Percentiles rank a stretch among this genome's conserved stretches.
Conservation (phyloP, 1,140 invertebrate genomes). For the Ericerus pela region DNA sequence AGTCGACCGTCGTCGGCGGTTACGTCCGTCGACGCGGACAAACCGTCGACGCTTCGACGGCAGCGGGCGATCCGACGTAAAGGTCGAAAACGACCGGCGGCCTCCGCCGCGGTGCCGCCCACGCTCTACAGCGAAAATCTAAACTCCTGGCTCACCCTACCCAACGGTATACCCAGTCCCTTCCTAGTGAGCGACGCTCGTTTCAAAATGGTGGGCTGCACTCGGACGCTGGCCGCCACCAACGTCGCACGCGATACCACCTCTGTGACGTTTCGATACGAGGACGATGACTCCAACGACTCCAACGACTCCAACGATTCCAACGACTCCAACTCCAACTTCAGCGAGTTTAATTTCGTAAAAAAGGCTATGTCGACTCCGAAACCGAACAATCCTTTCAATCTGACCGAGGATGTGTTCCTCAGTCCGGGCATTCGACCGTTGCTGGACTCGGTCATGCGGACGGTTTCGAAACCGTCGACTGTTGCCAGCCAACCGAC, state of each 20-base stretch:
- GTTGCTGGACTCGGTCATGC: constrained; percentile 1
- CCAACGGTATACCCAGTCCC: constrained; percentile 26
- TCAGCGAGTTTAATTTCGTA: not conserved
- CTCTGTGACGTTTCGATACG: not conserved
- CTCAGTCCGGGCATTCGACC: constrained; percentile 18
- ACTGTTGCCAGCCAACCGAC: not conserved
- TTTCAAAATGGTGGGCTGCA: not conserved
- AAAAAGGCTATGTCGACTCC: not conserved
- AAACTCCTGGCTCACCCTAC: constrained; percentile 23
- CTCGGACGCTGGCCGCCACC: not conserved
- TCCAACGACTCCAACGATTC: constrained; percentile 15
- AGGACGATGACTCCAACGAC: constrained; percentile 9
- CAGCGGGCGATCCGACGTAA: constrained; percentile 34
- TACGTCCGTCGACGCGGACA: constrained; percentile 28
- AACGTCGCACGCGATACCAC: constrained; percentile 12
- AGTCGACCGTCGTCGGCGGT: not conserved
- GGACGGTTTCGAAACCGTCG: constrained; percentile 6
- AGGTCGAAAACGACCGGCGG: constrained; percentile 22
- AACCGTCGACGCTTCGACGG: constrained; percentile 32
- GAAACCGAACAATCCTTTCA: not conserved
- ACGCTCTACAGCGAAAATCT: constrained; percentile 1
- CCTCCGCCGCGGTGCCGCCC: not conserved
- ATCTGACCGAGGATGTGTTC: not conserved
- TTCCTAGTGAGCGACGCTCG: not conserved
- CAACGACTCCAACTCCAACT: not conserved